Evolutionary conservation across 1,140 invertebrate species (phyloP), one percentile per base, ranked within the genome.

Genomic region (Leptestheria dahalacensis): DNA sequence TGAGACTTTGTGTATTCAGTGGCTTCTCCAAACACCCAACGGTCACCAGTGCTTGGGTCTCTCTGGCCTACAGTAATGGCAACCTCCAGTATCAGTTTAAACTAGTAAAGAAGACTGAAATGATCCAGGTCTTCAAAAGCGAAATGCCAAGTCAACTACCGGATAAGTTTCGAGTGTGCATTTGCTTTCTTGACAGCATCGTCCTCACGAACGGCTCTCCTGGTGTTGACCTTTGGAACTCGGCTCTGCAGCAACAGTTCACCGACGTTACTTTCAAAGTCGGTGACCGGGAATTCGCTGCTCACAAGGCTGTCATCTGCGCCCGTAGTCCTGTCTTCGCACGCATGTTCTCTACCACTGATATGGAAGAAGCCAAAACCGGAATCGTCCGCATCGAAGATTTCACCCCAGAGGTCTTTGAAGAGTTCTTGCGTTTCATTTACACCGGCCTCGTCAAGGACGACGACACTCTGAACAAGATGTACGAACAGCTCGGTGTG

Each of bases 241-340:
- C 50, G 10, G 50, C 50, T 26, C 25, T 25, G 28, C 24, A 52
- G 50, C 15, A 18, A n/a, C 53, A 15, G 10, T 55, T 29, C 53
- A 55, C 53, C 28, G 57, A 58, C 41, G 26, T 58, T 10, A 20
- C 21, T 15, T 28, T 58, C 24, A 26, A 23, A 10, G 47, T 58
- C 23, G 57, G 57, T 48, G 48, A 28, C 15, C 20, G 20, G 6
- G 48, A 26, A 18, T 58, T 58, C n/a, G 29, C 46, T 9, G 57
- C 57, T 10, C 57, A 58, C 57, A 58, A 58, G 18, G 46, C 23
- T 4, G 48, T 58, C 26, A 18, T 58, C 2, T 26, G 25, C 23
- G 59, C 47, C 65, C 61, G 62, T 62, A 53, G 51, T 25, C 57
- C 21, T 57, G 73, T 46, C 52, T 75, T 61, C 25, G 60, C 47